Percentiles rank a stretch among this genome's conserved stretches.
Conservation (phyloP, 2,113 vertebrate species). For the Pomatorhinus ruficollis region DNA sequence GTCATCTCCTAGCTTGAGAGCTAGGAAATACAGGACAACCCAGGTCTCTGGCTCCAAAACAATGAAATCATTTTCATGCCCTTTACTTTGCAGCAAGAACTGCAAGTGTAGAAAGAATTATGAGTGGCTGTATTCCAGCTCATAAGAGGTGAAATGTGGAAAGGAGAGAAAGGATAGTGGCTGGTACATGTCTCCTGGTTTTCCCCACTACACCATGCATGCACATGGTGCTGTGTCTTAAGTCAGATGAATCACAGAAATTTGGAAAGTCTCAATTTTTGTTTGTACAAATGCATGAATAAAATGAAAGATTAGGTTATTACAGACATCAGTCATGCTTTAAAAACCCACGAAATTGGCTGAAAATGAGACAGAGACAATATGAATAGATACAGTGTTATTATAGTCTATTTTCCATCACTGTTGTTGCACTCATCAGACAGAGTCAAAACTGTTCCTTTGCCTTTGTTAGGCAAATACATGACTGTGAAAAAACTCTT, state of each 20-base stretch:
- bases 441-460: neutral
- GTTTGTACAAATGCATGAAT: neutral
- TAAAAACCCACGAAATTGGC: neutral
- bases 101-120: neutral
- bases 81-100: neutral
- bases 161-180: neutral
- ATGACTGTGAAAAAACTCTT: neutral
- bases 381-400: neutral
- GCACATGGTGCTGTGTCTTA: neutral
- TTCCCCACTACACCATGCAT: neutral
- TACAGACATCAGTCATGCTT: neutral
- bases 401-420: neutral
- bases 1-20: neutral
- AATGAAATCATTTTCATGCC: neutral
- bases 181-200: neutral
- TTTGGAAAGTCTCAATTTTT: neutral
- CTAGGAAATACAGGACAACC: neutral
- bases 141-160: neutral
- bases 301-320: constrained; percentile 27
- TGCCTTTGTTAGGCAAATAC: neutral
- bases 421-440: neutral
- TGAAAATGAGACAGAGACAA: constrained; percentile 24
- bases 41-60: neutral
- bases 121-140: neutral
- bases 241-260: neutral